phyloP scores from a whole-genome alignment of 2,888 invertebrate species.

The Nomada lathburiana region DNA sequence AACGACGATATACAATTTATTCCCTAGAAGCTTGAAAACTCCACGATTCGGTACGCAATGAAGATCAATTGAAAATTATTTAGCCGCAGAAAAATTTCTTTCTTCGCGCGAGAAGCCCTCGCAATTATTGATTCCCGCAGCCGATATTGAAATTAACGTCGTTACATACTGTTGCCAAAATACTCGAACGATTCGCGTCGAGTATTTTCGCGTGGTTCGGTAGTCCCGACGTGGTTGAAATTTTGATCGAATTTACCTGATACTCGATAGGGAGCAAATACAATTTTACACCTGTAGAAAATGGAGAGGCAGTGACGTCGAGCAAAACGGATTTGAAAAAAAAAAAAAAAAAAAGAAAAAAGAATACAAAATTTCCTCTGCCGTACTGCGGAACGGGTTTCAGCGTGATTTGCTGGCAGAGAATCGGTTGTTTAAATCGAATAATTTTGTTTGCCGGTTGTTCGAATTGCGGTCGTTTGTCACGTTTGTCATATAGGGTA shows the following conservation, averaged over 20 bases:
- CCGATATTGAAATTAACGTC: too few relatives aligned
- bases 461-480: constrained; percentile 32
- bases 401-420: constrained; percentile 15
- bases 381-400: constrained; percentile 17
- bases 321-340: constrained; percentile 29
- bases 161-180: constrained; percentile 14
- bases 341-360: constrained; percentile 12
- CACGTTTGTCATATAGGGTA: constrained; percentile 22
- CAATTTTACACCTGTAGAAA: constrained; percentile 35
- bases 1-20: too few relatives aligned
- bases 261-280: constrained; percentile 24
- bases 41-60: too few relatives aligned
- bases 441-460: constrained; percentile 35
- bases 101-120: too few relatives aligned
- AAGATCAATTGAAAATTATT: too few relatives aligned
- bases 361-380: background rate
- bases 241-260: constrained; percentile 34
- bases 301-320: constrained; percentile 8
- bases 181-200: background rate
- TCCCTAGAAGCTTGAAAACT: too few relatives aligned
- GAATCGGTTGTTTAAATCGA: constrained; percentile 50
- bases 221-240: constrained; percentile 18
- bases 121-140: too few relatives aligned
- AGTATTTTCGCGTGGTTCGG: constrained; percentile 1
- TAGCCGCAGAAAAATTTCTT: too few relatives aligned